phyloP scores from a whole-genome alignment of 2,797 vertebrate genomes.

The Sebastolobus altivelis region DNA sequence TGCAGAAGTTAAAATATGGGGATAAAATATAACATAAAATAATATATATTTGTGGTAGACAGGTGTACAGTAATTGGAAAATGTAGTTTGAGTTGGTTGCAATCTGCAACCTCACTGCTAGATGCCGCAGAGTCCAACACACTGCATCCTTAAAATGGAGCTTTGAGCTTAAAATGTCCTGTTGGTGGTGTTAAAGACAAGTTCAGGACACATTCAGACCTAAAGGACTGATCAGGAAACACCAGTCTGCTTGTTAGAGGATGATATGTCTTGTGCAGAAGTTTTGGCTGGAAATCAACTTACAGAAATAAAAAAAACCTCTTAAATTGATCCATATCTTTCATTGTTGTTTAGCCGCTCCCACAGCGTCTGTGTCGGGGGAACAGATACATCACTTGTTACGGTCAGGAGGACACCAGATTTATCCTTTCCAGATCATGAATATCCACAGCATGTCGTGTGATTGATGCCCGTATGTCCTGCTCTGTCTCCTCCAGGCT shows the following conservation, averaged over 20 bases:
- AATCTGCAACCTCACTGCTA: too few relatives aligned
- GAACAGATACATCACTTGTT: background rate
- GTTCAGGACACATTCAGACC: background rate
- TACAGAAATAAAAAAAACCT: background rate
- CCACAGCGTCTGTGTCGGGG: background rate
- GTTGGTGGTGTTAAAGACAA: background rate
- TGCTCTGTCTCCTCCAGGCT: slow-evolving; percentile 74
- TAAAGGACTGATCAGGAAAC: background rate
- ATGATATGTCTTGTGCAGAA: background rate
- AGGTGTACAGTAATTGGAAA: too few relatives aligned
- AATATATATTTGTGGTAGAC: too few relatives aligned
- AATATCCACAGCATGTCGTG: background rate
- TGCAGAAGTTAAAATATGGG: too few relatives aligned
- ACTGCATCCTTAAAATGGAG: too few relatives aligned
- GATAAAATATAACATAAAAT: too few relatives aligned
- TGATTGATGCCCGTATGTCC: background rate
- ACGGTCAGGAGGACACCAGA: background rate
- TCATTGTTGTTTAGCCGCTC: background rate
- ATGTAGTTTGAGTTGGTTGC: too few relatives aligned
- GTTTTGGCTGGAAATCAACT: background rate
- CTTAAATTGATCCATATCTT: background rate
- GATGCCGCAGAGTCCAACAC: too few relatives aligned
- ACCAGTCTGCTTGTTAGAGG: background rate
- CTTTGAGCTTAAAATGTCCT: background rate
- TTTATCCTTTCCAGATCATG: background rate